A percentile compares a stretch with the other conserved stretches of the same genome.
These are phyloP conservation scores for Athalia cordata DNA, from an alignment of 2,888 invertebrate species.

Conservation along the genomic window DNA sequence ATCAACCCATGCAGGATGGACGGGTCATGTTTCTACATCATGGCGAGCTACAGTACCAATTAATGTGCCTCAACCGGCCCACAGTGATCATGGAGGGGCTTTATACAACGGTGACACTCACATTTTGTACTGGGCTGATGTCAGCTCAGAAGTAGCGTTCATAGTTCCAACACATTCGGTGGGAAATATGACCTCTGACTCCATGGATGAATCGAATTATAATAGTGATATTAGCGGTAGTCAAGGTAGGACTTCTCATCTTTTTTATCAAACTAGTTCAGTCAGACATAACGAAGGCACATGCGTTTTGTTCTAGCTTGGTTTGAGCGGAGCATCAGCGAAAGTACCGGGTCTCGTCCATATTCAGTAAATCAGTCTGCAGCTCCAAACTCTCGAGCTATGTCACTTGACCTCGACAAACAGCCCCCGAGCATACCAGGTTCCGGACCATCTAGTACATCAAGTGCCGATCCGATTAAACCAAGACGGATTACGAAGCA, in stretches of 20 bases:
- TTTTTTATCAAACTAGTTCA: background rate
- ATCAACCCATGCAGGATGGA: slow-evolving; percentile 93
- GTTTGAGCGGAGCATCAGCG: slow-evolving; percentile 79
- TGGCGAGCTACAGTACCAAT: slow-evolving; percentile 78
- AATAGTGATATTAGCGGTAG: slow-evolving; percentile 63
- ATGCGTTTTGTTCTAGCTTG: slow-evolving; percentile 63
- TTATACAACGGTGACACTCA: slow-evolving; percentile 89
- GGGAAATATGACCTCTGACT: slow-evolving; percentile 57
- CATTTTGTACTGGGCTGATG: slow-evolving; percentile 96
- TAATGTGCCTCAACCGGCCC: slow-evolving; percentile 58
- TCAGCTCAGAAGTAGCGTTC: slow-evolving; percentile 95
- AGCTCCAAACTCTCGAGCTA: slow-evolving; percentile 79
- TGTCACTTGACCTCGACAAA: slow-evolving; percentile 83
- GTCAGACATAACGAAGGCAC: background rate
- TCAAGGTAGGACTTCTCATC: slow-evolving; percentile 57
- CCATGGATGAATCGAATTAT: slow-evolving; percentile 64
- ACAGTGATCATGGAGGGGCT: slow-evolving; percentile 78
- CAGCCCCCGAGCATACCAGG: slow-evolving; percentile 74
- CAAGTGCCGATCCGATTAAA: slow-evolving; percentile 74
- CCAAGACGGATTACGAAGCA: slow-evolving; percentile 77
- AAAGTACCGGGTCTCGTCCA: slow-evolving; percentile 63
- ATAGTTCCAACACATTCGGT: slow-evolving; percentile 83
- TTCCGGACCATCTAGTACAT: slow-evolving; percentile 63
- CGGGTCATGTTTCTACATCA: slow-evolving; percentile 91
- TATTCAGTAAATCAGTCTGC: slow-evolving; percentile 55